A percentile compares a stretch with the other conserved stretches of the same genome.
Evolutionary conservation across 23 tunicate species (phyloP).

Genomic region (Styela clava): DNA sequence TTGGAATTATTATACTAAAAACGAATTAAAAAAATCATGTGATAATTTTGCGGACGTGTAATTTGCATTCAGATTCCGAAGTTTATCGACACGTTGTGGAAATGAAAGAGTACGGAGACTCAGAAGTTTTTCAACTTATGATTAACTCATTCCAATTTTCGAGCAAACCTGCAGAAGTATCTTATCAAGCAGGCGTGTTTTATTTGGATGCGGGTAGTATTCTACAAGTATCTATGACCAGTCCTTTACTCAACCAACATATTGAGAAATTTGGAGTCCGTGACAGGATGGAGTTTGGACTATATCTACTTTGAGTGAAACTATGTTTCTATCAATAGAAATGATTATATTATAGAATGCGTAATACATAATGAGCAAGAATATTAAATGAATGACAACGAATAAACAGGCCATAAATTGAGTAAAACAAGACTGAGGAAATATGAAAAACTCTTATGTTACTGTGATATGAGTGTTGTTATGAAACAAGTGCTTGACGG

Average conservation of each 20-base stretch:
- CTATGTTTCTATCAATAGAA: too few relatives aligned
- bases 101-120: background rate
- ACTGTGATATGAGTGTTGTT: too few relatives aligned
- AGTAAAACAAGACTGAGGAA: too few relatives aligned
- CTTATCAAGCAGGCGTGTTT: background rate
- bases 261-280: background rate
- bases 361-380: too few relatives aligned
- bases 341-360: too few relatives aligned
- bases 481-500: too few relatives aligned
- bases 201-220: background rate
- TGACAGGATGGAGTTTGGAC: background rate
- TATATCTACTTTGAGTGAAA: background rate
- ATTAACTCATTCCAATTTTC: background rate
- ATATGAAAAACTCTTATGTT: too few relatives aligned
- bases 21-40: too few relatives aligned
- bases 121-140: background rate
- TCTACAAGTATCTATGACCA: background rate
- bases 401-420: too few relatives aligned
- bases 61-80: background rate
- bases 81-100: background rate
- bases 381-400: too few relatives aligned
- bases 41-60: too few relatives aligned
- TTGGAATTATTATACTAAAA: too few relatives aligned
- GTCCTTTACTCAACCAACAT: background rate
- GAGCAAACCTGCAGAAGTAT: background rate